Conservation (phyloP, 2,797 vertebrate genomes). For the Parotocinclus haroldoi region DNA sequence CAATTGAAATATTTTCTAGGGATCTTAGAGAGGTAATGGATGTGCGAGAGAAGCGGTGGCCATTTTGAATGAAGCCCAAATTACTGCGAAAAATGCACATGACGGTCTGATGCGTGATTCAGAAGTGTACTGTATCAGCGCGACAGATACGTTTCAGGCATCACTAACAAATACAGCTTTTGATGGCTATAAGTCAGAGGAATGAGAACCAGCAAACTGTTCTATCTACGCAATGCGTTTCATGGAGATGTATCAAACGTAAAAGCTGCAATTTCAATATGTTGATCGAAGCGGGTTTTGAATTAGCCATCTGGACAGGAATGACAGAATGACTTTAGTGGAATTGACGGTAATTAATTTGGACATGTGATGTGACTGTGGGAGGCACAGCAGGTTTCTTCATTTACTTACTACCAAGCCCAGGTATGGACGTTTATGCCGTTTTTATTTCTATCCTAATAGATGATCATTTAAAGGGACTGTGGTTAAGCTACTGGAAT, state of each 20-base stretch:
- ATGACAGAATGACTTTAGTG: neutral
- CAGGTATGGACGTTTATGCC: too few relatives aligned
- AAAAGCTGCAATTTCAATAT: slow-evolving; percentile 5
- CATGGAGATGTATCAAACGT: slow-evolving; percentile 2
- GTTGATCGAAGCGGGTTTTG: neutral
- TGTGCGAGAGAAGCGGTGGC: slow-evolving; percentile 64
- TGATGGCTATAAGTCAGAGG: neutral
- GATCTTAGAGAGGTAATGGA: slow-evolving; percentile 76
- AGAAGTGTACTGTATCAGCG: slow-evolving; percentile 19
- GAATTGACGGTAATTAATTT: neutral
- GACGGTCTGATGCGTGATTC: slow-evolving; percentile 54
- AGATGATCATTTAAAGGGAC: too few relatives aligned
- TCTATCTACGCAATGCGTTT: neutral
- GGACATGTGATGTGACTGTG: neutral
- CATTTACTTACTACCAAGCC: too few relatives aligned
- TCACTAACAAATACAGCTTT: slow-evolving; percentile 15
- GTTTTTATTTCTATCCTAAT: too few relatives aligned
- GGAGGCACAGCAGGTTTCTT: too few relatives aligned
- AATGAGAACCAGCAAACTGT: slow-evolving; percentile 12
- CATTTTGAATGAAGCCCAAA: slow-evolving; percentile 62
- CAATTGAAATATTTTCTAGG: slow-evolving; percentile 81
- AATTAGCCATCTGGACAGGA: slow-evolving; percentile 3
- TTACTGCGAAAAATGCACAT: slow-evolving; percentile 63
- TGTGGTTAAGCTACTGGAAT: too few relatives aligned
- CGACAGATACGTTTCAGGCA: slow-evolving; percentile 25